These are phyloP conservation scores for Drosophila funebris DNA, from an alignment of 1,140 invertebrate species.

Conservation along the genomic window DNA sequence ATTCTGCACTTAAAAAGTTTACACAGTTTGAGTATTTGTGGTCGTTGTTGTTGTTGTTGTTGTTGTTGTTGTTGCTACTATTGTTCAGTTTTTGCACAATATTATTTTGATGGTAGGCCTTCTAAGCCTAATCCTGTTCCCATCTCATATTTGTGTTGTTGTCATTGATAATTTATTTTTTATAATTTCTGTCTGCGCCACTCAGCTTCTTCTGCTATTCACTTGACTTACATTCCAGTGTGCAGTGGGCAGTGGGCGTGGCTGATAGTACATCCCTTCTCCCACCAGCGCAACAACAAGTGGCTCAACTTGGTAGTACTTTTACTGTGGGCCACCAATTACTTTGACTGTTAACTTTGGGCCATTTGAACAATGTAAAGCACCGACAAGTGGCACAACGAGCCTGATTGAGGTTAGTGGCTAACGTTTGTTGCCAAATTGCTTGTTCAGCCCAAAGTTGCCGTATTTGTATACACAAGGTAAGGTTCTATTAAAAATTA, in stretches of 20 bases:
- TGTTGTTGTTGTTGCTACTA: slow-evolving; percentile 26
- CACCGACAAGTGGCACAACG: slow-evolving; percentile 21
- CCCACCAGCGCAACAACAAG: slow-evolving; percentile 48
- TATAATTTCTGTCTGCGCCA: slow-evolving; percentile 31
- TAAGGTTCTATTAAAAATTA: not conserved
- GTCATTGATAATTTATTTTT: slow-evolving; percentile 51
- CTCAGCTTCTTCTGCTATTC: slow-evolving; percentile 30
- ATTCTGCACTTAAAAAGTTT: slow-evolving; percentile 80
- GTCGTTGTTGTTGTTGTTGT: slow-evolving; percentile 14
- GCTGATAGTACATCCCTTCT: slow-evolving; percentile 41
- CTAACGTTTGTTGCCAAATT: slow-evolving; percentile 46
- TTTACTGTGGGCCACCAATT: not conserved
- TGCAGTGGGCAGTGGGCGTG: slow-evolving; percentile 24
- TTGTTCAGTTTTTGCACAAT: slow-evolving; percentile 45
- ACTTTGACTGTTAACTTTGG: slow-evolving; percentile 32
- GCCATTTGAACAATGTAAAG: slow-evolving; percentile 9
- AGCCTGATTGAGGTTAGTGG: not conserved
- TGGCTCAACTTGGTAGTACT: slow-evolving; percentile 48
- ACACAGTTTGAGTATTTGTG: slow-evolving; percentile 51
- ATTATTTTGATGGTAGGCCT: slow-evolving; percentile 38
- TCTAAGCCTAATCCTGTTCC: slow-evolving; percentile 20
- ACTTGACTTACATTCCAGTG: slow-evolving; percentile 27
- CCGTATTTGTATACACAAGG: not conserved
- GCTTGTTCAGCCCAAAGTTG: slow-evolving; percentile 35
- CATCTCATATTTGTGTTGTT: slow-evolving; percentile 7